Evolutionary conservation across 2,113 vertebrate species (phyloP).

Genomic region (Erinaceus europaeus): DNA sequence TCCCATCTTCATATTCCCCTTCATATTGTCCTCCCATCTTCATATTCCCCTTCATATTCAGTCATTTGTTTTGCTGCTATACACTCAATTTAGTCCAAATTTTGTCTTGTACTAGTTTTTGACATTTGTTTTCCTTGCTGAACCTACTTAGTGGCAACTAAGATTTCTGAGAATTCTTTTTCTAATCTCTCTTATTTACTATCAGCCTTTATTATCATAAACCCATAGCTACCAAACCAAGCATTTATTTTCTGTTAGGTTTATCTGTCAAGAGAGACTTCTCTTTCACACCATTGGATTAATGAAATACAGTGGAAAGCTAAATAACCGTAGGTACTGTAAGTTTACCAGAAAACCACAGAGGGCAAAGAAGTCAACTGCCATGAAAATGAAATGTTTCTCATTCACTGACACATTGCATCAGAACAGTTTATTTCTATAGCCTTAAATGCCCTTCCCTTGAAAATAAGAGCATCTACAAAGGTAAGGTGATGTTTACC

Average conservation of each 20-base stretch:
- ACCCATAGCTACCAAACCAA: neutral
- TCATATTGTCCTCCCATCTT: too few relatives aligned
- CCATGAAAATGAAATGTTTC: neutral
- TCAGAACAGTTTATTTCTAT: conserved; percentile 9
- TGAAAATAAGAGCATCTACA: neutral
- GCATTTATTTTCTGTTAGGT: neutral
- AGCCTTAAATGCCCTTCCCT: neutral
- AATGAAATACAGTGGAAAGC: neutral
- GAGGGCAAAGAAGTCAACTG: neutral
- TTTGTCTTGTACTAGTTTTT: too few relatives aligned
- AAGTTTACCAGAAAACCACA: neutral
- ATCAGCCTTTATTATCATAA: neutral
- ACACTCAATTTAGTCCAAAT: too few relatives aligned
- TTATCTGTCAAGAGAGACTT: conserved; percentile 13
- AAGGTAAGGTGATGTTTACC: neutral
- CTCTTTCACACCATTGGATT: neutral
- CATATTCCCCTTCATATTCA: too few relatives aligned
- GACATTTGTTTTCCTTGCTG: neutral
- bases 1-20: too few relatives aligned
- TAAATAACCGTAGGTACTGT: neutral
- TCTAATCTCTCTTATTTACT: neutral
- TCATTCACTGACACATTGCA: neutral
- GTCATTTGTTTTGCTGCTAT: too few relatives aligned
- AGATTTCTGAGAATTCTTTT: neutral
- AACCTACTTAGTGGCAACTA: neutral